Conservation (phyloP, 2,113 vertebrate genomes). For the Pelvicachromis taeniatus region DNA sequence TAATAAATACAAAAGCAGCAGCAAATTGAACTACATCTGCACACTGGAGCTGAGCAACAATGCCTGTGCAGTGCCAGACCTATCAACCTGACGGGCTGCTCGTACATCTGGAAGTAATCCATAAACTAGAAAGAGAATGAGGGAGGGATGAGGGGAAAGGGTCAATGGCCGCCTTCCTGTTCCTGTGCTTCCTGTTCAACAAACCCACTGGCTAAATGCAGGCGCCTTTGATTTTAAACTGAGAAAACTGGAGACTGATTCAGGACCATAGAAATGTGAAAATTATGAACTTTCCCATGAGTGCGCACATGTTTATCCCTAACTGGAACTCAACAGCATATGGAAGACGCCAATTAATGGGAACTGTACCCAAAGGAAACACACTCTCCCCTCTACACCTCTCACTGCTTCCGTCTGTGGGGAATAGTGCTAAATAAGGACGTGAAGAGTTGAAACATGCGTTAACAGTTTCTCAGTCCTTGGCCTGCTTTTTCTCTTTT, state of each 20-base stretch:
- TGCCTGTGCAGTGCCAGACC: not conserved
- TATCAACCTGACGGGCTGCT: constrained; percentile 45
- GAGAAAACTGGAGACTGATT: constrained; percentile 30
- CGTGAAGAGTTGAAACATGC: constrained; percentile 54
- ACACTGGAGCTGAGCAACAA: constrained; percentile 7
- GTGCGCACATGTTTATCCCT: constrained; percentile 50
- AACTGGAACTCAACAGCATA: constrained; percentile 45
- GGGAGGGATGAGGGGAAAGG: constrained; percentile 25
- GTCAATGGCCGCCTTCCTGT: constrained; percentile 66
- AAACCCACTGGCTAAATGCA: constrained; percentile 18
- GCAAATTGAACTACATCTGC: constrained; percentile 51
- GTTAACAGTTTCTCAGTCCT: constrained; percentile 56
- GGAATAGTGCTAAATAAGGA: constrained; percentile 60
- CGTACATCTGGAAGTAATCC: constrained; percentile 72
- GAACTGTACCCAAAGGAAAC: constrained; percentile 53
- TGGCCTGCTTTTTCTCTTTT: constrained; percentile 52
- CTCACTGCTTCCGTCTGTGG: constrained; percentile 5
- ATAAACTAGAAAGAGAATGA: constrained; percentile 18
- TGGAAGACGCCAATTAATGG: constrained; percentile 60
- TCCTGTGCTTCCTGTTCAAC: constrained; percentile 49
- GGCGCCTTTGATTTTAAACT: constrained; percentile 13
- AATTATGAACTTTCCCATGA: constrained; percentile 42
- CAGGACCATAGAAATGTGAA: constrained; percentile 18
- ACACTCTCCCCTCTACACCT: not conserved
- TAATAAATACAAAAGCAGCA: constrained; percentile 12